phyloP scores from a whole-genome alignment of 2,888 invertebrate species.

The Dryadula phaetusa region DNA sequence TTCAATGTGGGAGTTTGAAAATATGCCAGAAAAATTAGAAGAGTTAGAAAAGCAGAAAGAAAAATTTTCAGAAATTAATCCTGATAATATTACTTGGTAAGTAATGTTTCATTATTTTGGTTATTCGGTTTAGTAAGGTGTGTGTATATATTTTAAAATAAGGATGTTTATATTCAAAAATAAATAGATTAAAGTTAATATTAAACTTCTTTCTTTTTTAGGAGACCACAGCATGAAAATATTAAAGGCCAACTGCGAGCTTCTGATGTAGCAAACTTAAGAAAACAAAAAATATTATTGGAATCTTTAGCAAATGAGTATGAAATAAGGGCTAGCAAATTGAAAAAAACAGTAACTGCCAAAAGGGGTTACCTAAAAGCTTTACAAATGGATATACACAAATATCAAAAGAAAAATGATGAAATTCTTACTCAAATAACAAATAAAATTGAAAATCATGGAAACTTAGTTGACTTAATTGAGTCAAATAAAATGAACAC shows the following conservation, averaged over 20 bases:
- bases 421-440: conserved; percentile 63
- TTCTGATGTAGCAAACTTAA: conserved; percentile 66
- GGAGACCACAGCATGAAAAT: conserved; percentile 74
- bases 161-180: neutral
- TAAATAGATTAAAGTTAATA: neutral
- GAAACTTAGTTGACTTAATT: conserved; percentile 55
- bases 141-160: neutral
- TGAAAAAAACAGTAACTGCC: conserved; percentile 69
- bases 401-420: conserved; percentile 76
- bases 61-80: conserved; percentile 63
- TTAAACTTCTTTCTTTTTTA: conserved; percentile 47
- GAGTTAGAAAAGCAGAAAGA: conserved; percentile 71
- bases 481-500: conserved; percentile 53
- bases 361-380: conserved; percentile 75
- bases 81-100: conserved; percentile 61
- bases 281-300: conserved; percentile 67
- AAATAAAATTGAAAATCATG: conserved; percentile 65
- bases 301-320: conserved; percentile 72
- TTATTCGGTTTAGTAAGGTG: neutral
- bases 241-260: conserved; percentile 70
- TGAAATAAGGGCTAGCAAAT: conserved; percentile 65
- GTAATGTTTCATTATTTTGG: neutral
- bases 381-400: conserved; percentile 73
- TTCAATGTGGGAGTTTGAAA: conserved; percentile 77
- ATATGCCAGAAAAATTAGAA: conserved; percentile 71